A percentile compares a stretch with the other conserved stretches of the same genome.
phyloP scores from a whole-genome alignment of 2,888 invertebrate species.

The Nowickia ferox region DNA sequence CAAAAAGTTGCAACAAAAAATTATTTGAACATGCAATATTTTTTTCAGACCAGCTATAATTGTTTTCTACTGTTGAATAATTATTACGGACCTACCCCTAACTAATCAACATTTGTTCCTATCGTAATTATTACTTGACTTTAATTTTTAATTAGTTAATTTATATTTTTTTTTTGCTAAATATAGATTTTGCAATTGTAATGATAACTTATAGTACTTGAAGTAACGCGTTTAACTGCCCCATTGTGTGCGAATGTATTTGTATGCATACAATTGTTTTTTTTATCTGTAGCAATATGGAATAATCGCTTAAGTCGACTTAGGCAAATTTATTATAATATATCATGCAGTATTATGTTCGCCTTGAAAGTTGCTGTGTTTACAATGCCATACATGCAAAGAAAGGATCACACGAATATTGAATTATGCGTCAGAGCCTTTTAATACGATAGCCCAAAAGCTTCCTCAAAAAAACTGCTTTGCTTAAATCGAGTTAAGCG shows the following conservation, averaged over 20 bases:
- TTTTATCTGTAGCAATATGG: neutral
- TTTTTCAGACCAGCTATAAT: too few relatives aligned
- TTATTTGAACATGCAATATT: too few relatives aligned
- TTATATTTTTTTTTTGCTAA: slow-evolving; percentile 7
- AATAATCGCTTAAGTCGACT: too few relatives aligned
- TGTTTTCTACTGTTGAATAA: neutral
- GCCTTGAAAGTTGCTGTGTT: too few relatives aligned
- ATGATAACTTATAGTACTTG: slow-evolving; percentile 10
- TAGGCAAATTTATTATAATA: neutral
- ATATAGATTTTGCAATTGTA: slow-evolving; percentile 42
- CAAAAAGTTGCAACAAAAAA: too few relatives aligned
- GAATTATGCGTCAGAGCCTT: too few relatives aligned
- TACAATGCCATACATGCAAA: too few relatives aligned
- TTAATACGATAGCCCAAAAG: too few relatives aligned
- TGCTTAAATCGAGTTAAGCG: too few relatives aligned
- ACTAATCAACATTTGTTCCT: slow-evolving; percentile 28
- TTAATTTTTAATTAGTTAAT: neutral
- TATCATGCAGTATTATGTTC: too few relatives aligned
- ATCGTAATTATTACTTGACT: slow-evolving; percentile 7
- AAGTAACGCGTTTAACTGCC: slow-evolving; percentile 17
- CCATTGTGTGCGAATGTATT: neutral
- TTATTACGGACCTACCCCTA: slow-evolving; percentile 55
- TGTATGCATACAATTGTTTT: neutral
- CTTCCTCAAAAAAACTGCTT: too few relatives aligned
- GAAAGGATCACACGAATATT: too few relatives aligned